These are phyloP conservation scores for Pardosa pseudoannulata DNA, from an alignment of 2,888 invertebrate genomes.

Conservation along the genomic window DNA sequence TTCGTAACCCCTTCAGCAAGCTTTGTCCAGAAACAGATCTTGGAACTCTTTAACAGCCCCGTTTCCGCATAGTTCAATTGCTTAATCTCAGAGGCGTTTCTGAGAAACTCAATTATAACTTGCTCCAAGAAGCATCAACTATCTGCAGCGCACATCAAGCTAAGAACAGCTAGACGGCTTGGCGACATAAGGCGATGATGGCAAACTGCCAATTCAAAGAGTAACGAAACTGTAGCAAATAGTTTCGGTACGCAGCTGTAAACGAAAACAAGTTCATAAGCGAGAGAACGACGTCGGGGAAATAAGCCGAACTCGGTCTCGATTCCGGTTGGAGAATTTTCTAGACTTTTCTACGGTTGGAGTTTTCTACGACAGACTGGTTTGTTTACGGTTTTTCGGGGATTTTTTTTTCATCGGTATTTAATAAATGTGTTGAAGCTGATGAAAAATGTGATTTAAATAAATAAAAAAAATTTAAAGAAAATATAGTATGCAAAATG, in stretches of 20 bases:
- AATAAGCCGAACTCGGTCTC: not conserved
- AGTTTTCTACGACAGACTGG: not conserved
- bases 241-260: not conserved
- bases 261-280: not conserved
- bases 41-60: not conserved
- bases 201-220: slow-evolving; percentile 28
- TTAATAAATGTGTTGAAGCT: too few species aligned
- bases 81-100: not conserved
- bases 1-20: too few species aligned
- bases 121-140: slow-evolving; percentile 13
- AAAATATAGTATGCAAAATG: too few species aligned
- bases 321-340: slow-evolving; percentile 16
- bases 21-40: too few species aligned
- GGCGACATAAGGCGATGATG: slow-evolving; percentile 50
- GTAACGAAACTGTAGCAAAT: not conserved
- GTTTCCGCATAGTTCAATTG: slow-evolving; percentile 3
- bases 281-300: not conserved
- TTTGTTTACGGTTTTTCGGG: too few species aligned
- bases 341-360: not conserved
- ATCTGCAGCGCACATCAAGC: not conserved
- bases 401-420: too few species aligned
- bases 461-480: too few species aligned
- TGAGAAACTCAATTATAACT: not conserved
- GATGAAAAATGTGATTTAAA: too few species aligned
- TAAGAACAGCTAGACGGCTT: slow-evolving; percentile 51